These are phyloP conservation scores for Pedionomus torquatus DNA, from an alignment of 2,113 vertebrate genomes.

Conservation along the genomic window DNA sequence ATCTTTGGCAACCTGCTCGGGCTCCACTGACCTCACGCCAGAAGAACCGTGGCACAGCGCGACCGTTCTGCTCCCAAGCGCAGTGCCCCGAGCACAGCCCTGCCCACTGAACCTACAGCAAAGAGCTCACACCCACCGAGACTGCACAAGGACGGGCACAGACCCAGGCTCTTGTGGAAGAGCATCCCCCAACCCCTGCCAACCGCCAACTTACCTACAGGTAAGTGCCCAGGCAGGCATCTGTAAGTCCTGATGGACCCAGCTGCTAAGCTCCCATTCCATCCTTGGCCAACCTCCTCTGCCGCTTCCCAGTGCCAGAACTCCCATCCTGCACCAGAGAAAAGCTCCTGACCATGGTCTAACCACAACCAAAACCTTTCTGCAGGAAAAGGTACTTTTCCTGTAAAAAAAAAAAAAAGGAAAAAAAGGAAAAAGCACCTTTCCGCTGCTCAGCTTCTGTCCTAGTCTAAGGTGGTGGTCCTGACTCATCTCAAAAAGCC, in stretches of 20 bases:
- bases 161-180: not conserved
- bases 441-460: conserved; percentile 6
- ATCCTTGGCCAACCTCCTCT: not conserved
- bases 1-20: not conserved
- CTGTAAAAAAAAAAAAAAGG: too few relatives aligned
- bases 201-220: not conserved
- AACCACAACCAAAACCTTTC: not conserved
- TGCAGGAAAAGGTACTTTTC: too few relatives aligned
- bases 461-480: conserved; percentile 42
- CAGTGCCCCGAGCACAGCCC: not conserved
- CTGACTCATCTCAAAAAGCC: not conserved
- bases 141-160: not conserved
- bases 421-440: too few relatives aligned
- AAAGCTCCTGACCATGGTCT: not conserved
- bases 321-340: not conserved
- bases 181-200: not conserved
- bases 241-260: too few relatives aligned
- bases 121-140: rapidly evolving
- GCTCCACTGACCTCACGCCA: not conserved
- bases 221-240: too few relatives aligned
- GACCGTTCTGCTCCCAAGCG: not conserved
- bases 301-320: not conserved
- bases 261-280: not conserved
- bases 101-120: not conserved
- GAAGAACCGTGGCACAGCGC: not conserved